Evolutionary conservation across 2,797 vertebrate species (phyloP).

Genomic region (Cyprinodon diabolis): DNA sequence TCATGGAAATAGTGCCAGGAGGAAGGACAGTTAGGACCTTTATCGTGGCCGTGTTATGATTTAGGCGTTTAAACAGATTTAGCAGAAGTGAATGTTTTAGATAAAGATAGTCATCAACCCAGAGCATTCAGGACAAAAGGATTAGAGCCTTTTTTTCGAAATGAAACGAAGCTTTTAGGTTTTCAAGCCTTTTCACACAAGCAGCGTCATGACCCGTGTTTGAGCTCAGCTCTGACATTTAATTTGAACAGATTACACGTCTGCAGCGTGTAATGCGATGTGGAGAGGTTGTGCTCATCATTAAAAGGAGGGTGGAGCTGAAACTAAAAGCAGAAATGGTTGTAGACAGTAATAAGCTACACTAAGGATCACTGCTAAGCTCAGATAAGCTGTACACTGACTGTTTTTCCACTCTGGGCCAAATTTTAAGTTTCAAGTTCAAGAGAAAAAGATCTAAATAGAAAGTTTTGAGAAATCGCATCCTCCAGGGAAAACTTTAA

Average conservation of each 20-base stretch:
- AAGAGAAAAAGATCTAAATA: too few relatives aligned
- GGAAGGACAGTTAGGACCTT: neutral
- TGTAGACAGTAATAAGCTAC: neutral
- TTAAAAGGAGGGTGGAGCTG: neutral
- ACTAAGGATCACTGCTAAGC: neutral
- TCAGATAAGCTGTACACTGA: neutral
- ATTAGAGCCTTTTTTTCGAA: neutral
- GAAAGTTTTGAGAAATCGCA: too few relatives aligned
- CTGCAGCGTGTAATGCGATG: neutral
- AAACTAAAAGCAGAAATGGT: neutral
- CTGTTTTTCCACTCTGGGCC: too few relatives aligned
- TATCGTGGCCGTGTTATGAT: neutral
- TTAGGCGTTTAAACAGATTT: neutral
- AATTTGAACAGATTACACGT: neutral
- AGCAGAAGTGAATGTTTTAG: neutral
- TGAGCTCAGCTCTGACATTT: neutral
- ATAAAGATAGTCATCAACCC: neutral
- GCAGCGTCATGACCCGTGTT: neutral
- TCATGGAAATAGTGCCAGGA: neutral
- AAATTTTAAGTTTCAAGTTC: too few relatives aligned
- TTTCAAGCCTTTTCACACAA: constrained; percentile 1
- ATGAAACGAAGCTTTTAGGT: neutral
- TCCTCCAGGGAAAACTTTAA: too few relatives aligned
- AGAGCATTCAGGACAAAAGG: neutral
- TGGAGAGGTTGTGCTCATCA: constrained; percentile 4